phyloP scores from a whole-genome alignment of 2,113 vertebrate species.

The Tachycineta bicolor region DNA sequence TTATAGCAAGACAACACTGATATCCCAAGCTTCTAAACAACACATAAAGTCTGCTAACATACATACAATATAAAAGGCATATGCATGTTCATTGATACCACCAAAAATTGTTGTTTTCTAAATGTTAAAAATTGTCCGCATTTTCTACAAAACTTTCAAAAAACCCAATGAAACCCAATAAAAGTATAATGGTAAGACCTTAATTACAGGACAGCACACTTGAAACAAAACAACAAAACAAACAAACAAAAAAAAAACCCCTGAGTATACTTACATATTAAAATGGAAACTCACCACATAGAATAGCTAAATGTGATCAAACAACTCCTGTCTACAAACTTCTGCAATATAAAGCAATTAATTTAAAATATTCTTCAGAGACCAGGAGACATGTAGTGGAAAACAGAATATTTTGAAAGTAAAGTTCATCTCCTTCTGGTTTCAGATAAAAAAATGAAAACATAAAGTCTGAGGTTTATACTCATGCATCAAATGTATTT shows the following conservation, averaged over 20 bases:
- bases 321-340: background rate
- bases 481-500: fast-evolving
- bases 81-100: background rate
- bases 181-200: background rate
- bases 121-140: background rate
- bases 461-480: background rate
- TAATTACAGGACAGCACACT: background rate
- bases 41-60: background rate
- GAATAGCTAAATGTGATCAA: background rate
- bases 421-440: background rate
- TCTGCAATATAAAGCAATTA: background rate
- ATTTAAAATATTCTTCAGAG: background rate
- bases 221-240: background rate
- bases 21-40: background rate
- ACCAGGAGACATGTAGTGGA: background rate
- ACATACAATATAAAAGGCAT: background rate
- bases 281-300: background rate
- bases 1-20: background rate
- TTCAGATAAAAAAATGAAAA: background rate
- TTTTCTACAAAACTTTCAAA: background rate
- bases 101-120: background rate
- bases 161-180: background rate
- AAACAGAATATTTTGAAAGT: background rate
- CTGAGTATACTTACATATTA: background rate
- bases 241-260: no score